Evolutionary conservation across 2,888 invertebrate species (phyloP), one percentile per base, ranked within the genome.

Genomic region (Zonitis immaculata): DNA sequence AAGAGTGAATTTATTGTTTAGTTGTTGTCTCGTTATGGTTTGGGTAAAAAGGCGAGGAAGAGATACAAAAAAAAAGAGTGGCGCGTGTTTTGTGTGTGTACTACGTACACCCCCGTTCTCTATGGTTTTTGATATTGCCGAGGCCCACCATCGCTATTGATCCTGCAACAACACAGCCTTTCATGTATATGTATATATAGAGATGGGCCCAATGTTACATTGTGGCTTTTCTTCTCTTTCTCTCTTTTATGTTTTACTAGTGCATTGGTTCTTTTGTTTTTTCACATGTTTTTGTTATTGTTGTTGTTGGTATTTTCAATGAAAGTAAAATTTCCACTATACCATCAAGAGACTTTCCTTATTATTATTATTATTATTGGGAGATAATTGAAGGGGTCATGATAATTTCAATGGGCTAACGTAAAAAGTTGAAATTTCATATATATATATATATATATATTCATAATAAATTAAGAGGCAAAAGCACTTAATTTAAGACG

Each of bases 101-200:
- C 32, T 12, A 7, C 16, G 35, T 35, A 35, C 35, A 18, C 35
- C 18, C 35, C n/a, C n/a, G n/a, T n/a, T 35, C 16, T 16, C 14
- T 18, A 18, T 35, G 35, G n/a, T n/a, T n/a, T n/a, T 18, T 35
- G 35, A 18, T 35, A 35, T 35, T 60, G 61, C 66, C 65, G n/a
- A n/a, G 68, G 68, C 63, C 65, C 61, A 64, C 67, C 63, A 64
- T 63, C 58, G 59, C 67, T 70, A 70, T 70, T 68, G 70, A 70
- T 70, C 68, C 65, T 65, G 60, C 66, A 65, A 64, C 64, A 6
- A 16, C 16, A 35, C 49, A 56, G 67, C 67, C 68, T 67, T 70
- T 70, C 68, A 69, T 67, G 66, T 32, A n/a, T n/a, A n/a, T n/a
- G n/a, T n/a, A n/a, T 32, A n/a, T 28, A 14, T 14, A 14, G 65